A percentile compares a stretch with the other conserved stretches of the same genome.
These are phyloP conservation scores for Istiophorus platypterus DNA, from an alignment of 2,113 vertebrate genomes.

Conservation along the genomic window DNA sequence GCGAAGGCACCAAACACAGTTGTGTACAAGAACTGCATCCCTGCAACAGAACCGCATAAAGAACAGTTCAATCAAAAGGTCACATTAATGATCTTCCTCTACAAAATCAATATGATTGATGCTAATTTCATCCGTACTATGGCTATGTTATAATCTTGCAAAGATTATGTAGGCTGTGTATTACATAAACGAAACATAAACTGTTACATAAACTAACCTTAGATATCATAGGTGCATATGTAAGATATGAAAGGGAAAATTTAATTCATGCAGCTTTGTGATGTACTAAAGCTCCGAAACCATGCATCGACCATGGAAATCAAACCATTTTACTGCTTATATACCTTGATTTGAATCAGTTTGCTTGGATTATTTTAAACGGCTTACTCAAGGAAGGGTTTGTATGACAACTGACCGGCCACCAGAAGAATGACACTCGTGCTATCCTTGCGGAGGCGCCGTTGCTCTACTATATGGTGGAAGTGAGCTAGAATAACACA, in stretches of 20 bases:
- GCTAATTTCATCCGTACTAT: background rate
- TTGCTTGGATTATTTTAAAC: background rate
- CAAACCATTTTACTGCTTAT: background rate
- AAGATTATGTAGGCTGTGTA: background rate
- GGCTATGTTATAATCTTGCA: too few species aligned
- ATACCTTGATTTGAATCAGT: background rate
- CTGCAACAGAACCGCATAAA: slow-evolving; percentile 66
- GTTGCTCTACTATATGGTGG: slow-evolving; percentile 86
- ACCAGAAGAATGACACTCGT: slow-evolving; percentile 81
- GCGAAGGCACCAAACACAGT: slow-evolving; percentile 86
- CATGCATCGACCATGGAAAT: background rate
- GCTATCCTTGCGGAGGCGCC: slow-evolving; percentile 81
- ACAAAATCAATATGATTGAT: background rate
- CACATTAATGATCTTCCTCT: background rate
- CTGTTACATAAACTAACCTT: background rate
- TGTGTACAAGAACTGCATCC: slow-evolving; percentile 88
- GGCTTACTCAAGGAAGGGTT: background rate
- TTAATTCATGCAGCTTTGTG: background rate
- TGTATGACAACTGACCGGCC: slow-evolving; percentile 36
- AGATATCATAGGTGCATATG: background rate
- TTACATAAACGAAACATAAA: background rate
- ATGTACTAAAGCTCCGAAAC: background rate
- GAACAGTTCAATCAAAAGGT: background rate
- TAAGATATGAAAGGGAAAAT: background rate
- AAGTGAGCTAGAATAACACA: slow-evolving; percentile 81